Percentiles rank a stretch among this genome's conserved stretches.
Conservation (phyloP, 2,113 vertebrate genomes). For the Poecile atricapillus region DNA sequence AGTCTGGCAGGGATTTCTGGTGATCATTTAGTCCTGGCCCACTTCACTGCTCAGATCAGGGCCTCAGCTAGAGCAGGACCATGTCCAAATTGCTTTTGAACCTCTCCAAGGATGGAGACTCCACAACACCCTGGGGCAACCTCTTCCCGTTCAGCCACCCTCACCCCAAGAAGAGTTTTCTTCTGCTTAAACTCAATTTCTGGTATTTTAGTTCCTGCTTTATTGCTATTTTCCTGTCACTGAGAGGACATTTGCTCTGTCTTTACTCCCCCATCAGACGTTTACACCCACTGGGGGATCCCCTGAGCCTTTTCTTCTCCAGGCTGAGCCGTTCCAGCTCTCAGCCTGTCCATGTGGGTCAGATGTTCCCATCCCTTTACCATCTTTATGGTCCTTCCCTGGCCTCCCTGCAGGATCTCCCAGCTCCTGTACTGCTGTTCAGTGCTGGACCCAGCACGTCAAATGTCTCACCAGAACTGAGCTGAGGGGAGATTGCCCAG, state of each 20-base stretch:
- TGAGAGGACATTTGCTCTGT: not conserved
- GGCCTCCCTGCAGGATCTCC: not conserved
- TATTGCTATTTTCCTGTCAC: not conserved
- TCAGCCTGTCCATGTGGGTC: not conserved
- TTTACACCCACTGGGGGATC: not conserved
- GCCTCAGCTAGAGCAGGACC: not conserved
- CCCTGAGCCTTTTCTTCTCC: not conserved
- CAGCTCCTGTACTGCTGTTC: not conserved
- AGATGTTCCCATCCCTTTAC: not conserved
- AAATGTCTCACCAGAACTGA: not conserved
- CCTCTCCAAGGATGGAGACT: too few relatives aligned
- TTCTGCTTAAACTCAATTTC: not conserved
- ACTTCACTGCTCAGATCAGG: not conserved
- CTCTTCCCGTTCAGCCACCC: not conserved
- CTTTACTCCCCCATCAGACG: not conserved
- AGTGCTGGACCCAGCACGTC: not conserved
- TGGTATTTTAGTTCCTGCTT: not conserved
- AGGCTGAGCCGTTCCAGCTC: not conserved
- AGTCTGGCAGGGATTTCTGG: not conserved
- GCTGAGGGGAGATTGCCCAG: not conserved
- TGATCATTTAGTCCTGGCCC: not conserved
- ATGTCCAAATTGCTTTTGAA: not conserved
- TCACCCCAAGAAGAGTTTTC: not conserved
- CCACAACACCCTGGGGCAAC: not conserved
- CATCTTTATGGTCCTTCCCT: not conserved